These are phyloP conservation scores for Aphyosemion australe DNA, from an alignment of 2,113 vertebrate species.

Conservation along the genomic window DNA sequence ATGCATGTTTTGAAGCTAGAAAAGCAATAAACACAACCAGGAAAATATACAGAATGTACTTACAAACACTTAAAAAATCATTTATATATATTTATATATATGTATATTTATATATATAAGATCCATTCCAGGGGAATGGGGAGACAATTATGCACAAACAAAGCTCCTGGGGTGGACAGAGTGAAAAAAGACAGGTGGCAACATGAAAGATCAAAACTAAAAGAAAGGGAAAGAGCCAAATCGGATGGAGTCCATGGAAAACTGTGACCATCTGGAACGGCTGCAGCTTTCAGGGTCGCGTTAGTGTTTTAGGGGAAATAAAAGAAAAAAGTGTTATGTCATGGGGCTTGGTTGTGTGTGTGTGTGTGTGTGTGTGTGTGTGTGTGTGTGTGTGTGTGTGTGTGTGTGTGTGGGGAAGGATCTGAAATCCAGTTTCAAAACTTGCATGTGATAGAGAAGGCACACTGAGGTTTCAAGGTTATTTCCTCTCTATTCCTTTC, in stretches of 20 bases:
- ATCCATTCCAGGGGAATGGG: conserved; percentile 84
- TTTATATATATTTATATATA: conserved; percentile 84
- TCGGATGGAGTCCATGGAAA: conserved; percentile 64
- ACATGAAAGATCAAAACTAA: conserved; percentile 45
- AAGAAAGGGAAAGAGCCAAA: conserved; percentile 51
- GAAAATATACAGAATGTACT: conserved; percentile 93
- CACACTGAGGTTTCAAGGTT: conserved; percentile 95
- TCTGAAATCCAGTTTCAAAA: conserved; percentile 88
- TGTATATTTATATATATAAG: conserved; percentile 83
- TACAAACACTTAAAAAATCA: conserved; percentile 88
- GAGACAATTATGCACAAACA: conserved; percentile 80
- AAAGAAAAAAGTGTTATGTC: conserved; percentile 35
- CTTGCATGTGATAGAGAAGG: conserved; percentile 87
- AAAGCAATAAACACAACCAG: conserved; percentile 78
- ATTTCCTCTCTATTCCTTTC: conserved; percentile 67
- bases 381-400: too few species aligned
- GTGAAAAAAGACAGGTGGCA: conserved; percentile 41
- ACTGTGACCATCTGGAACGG: conserved; percentile 38
- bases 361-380: conserved; percentile 11
- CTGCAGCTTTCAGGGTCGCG: conserved; percentile 57
- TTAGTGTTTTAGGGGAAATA: conserved; percentile 60
- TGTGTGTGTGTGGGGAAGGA: conserved; percentile 36
- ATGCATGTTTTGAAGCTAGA: conserved; percentile 85
- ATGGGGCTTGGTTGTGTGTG: conserved; percentile 22
- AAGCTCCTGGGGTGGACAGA: conserved; percentile 63